A percentile compares a stretch with the other conserved stretches of the same genome.
These are phyloP conservation scores for Aurelia coerulea DNA, from an alignment of 30 jellyfish, hydroid and myxozoan species.

Conservation along the genomic window DNA sequence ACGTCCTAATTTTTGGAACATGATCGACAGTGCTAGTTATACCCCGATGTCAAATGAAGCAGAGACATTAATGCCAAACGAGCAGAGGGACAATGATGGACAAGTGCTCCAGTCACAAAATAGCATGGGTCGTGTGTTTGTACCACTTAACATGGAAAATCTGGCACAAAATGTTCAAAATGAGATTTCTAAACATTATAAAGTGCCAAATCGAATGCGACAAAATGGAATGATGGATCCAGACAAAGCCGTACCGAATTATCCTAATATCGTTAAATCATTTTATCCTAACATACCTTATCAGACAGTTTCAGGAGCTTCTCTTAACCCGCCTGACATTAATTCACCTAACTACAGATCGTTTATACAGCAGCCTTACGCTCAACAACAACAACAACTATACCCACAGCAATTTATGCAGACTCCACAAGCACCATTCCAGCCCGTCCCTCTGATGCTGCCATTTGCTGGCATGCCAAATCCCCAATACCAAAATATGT, in stretches of 20 bases:
- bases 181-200: constrained; percentile 35
- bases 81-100: constrained; percentile 29
- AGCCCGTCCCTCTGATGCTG: constrained; percentile 34
- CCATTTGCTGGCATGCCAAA: constrained; percentile 43
- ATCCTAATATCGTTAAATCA: constrained; percentile 53
- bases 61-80: constrained; percentile 36
- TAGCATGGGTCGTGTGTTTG: constrained; percentile 73
- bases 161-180: constrained; percentile 39
- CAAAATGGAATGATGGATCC: constrained; percentile 9
- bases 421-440: constrained; percentile 15
- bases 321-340: constrained; percentile 51
- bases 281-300: constrained; percentile 65
- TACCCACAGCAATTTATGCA: constrained; percentile 16
- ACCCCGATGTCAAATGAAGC: constrained; percentile 68
- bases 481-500: constrained; percentile 13
- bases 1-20: constrained; percentile 60
- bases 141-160: constrained; percentile 50
- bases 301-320: constrained; percentile 65
- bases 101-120: constrained; percentile 70
- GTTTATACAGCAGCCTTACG: constrained; percentile 31
- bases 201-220: constrained; percentile 15
- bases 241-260: constrained; percentile 40
- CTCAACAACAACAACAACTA: constrained; percentile 15
- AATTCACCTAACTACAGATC: constrained; percentile 33
- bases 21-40: constrained; percentile 67